Conservation (phyloP, 2,113 vertebrate species). For the Asarcornis scutulata region DNA sequence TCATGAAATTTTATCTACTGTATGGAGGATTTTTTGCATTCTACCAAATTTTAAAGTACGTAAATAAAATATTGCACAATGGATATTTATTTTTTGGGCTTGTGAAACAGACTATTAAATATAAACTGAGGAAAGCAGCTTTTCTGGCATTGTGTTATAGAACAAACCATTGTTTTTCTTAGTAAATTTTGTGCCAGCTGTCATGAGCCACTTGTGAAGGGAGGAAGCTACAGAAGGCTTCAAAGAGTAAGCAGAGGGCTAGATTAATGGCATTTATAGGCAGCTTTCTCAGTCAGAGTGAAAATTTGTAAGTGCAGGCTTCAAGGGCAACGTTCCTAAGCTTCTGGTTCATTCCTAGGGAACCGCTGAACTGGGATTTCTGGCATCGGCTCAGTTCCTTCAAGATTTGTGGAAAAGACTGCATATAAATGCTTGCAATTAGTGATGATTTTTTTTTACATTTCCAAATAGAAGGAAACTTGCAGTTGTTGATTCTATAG, state of each 20-base stretch:
- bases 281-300: neutral
- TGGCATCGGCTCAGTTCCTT: neutral
- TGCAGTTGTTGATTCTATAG: neutral
- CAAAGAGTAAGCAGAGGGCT: neutral
- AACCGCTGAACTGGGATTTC: neutral
- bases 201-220: neutral
- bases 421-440: neutral
- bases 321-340: neutral
- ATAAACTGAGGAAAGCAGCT: neutral
- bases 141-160: constrained; percentile 22
- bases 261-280: neutral
- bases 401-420: neutral
- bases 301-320: constrained; percentile 6
- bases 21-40: neutral
- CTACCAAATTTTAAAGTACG: neutral
- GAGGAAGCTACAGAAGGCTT: neutral
- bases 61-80: constrained; percentile 25
- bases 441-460: too few relatives aligned
- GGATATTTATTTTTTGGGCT: neutral
- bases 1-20: neutral
- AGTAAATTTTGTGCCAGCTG: constrained; percentile 1
- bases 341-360: neutral
- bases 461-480: too few relatives aligned
- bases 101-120: constrained; percentile 22
- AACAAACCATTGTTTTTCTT: constrained; percentile 3